Evolutionary conservation across 1,140 invertebrate species (phyloP), one percentile per base, ranked within the genome.

Genomic region (Megalopta genalis): DNA sequence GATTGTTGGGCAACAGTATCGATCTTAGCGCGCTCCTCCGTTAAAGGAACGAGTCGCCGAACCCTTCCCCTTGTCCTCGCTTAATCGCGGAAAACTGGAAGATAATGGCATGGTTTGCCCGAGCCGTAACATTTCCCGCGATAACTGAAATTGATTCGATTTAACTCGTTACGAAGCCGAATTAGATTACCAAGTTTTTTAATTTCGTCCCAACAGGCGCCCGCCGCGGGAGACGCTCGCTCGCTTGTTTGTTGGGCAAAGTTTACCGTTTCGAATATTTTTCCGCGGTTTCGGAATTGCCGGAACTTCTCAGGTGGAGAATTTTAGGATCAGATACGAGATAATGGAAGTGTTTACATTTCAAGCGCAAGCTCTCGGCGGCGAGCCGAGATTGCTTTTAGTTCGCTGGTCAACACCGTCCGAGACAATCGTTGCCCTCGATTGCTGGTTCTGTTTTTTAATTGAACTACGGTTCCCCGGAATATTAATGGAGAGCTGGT

Each of bases 121-220:
- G 1, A 46, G 37, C 39, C 64, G 64, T 46, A 39, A 46, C 23
- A 65, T 65, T 65, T 37, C 39, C 18, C 64, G 64, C 64, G 37
- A 42, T 65, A 46, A 65, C 37, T 39, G 64, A 46, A 65, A 65
- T 42, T 65, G 64, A 65, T 39, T 65, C 64, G 64, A 65, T 65
- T 65, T 14, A 65, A 2, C 2, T 46, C n/a, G 64, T 65, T 65
- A 65, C n/a, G 64, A 10, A 4, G n/a, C 10, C 8, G 21, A 65
- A 65, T 65, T 65, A 25, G 64, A 25, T 65, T 23, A 39, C 12
- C 16, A 37, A 63, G 60, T 37, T 63, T 63, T 63, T 63, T 32
- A 63, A 63, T 63, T 32, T 63, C 60, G 27, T 37, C 59, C 59
- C 3, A 1, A 8, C 39, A 1, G 14, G 60, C 16, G 4, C 27